Evolutionary conservation across 92 coral and sea anemone genomes (phyloP), one percentile per base, ranked within the genome.

Genomic region (Umimayanthus chanpuru): DNA sequence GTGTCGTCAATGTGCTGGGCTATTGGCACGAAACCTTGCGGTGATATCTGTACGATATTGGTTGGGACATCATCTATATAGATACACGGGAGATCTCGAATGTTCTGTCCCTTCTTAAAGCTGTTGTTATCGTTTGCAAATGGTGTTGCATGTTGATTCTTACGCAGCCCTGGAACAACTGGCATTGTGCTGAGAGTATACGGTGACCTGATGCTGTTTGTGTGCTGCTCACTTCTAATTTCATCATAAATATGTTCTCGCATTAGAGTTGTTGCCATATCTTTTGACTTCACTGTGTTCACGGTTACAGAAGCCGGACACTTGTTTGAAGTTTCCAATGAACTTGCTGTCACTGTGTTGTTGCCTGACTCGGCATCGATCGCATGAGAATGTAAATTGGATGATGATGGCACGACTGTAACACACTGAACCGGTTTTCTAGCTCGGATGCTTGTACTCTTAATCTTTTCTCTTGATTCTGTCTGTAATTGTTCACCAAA

Each of bases 341-440:
- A 47, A 30, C 2, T 44, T 72, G 65, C 15, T 41, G 64, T 50
- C 49, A 39, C 77, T 61, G 23, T 18, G 30, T 23, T 36, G 87
- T 83, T 43, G 29, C 25, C 76, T 47, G 64, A 7, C 26, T 78
- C 39, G 56, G 9, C 40, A 4, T 49, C 41, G 11, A 2, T 2
- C 39, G 41, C 9, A 3, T 5, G 12, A 20, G 36, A 65, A 20
- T 36, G 49, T n/a, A 73, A 49, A 30, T 18, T 83, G 77, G 30
- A 70, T 47, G 78, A 70, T 36, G 71, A 29, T 9, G 87, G 87
- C 64, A 30, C 70, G 56, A 83, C 87, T n/a, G 87, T 83, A n/a
- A 83, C 87, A n/a, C 66, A 70, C 18, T 83, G 78, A 44, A 83
- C 87, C 18, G 87, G 87, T 83, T 70, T 83, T 83, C 87, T 83